Evolutionary conservation across 2,797 vertebrate genomes (phyloP).

Genomic region (Coregonus ussuriensis): DNA sequence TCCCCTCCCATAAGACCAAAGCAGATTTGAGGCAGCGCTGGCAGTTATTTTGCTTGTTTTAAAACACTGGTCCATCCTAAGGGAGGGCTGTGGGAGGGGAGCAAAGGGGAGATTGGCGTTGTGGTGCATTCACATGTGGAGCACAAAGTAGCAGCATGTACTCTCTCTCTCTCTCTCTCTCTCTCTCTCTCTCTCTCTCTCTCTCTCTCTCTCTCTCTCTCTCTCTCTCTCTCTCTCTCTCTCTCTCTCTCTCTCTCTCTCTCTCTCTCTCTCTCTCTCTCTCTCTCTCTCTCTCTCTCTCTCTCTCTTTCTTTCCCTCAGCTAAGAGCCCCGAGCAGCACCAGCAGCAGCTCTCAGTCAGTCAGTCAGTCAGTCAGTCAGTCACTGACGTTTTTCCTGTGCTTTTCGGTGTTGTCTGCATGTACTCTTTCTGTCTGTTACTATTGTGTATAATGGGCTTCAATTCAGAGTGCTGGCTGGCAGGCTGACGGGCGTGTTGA

Average conservation of each 20-base stretch:
- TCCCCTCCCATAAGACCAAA: conserved; percentile 55
- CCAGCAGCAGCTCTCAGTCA: neutral
- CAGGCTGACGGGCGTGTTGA: conserved; percentile 69
- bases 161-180: conserved; percentile 63
- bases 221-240: conserved; percentile 19
- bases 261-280: conserved; percentile 14
- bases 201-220: conserved; percentile 22
- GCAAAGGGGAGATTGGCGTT: conserved; percentile 36
- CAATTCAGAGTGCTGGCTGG: conserved; percentile 64
- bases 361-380: conserved; percentile 33
- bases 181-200: conserved; percentile 3
- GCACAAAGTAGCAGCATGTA: conserved; percentile 58
- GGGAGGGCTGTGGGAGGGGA: conserved; percentile 60
- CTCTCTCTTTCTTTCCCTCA: conserved; percentile 22
- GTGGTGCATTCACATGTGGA: conserved; percentile 70
- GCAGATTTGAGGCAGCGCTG: conserved; percentile 40
- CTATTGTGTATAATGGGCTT: conserved; percentile 69
- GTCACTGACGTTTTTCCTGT: conserved; percentile 32
- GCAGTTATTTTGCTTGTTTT: conserved; percentile 67
- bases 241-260: conserved; percentile 23
- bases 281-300: conserved; percentile 21
- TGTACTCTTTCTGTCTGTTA: conserved; percentile 65
- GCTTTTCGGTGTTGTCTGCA: conserved; percentile 52
- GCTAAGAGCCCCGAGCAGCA: neutral
- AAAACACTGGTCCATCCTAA: conserved; percentile 61